These are phyloP conservation scores for Hyalella azteca DNA, from an alignment of 2,888 invertebrate genomes.

Conservation along the genomic window DNA sequence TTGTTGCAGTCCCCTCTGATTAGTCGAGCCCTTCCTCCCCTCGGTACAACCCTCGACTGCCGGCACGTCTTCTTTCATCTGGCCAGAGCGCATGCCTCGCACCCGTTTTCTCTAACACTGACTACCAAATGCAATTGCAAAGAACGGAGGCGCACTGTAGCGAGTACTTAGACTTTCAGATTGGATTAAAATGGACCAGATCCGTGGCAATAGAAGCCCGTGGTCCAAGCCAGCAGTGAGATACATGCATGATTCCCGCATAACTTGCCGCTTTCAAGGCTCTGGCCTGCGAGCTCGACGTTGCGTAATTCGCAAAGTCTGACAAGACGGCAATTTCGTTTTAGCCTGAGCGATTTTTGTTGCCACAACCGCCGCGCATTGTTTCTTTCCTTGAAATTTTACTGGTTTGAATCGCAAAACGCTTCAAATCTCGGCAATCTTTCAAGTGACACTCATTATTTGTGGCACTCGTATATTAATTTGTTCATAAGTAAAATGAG, in stretches of 20 bases:
- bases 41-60: neutral
- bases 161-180: conserved; percentile 36
- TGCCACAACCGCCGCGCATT: too few species aligned
- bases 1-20: too few species aligned
- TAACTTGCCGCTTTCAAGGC: conserved; percentile 26
- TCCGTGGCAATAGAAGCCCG: conserved; percentile 3
- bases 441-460: too few species aligned
- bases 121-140: conserved; percentile 19
- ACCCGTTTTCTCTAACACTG: conserved; percentile 13
- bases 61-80: neutral
- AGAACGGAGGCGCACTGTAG: conserved; percentile 32
- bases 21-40: neutral
- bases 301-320: neutral
- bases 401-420: too few species aligned
- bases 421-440: too few species aligned
- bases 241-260: conserved; percentile 35
- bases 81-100: conserved; percentile 13
- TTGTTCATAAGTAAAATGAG: too few species aligned
- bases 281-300: neutral
- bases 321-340: conserved; percentile 1
- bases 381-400: too few species aligned
- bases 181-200: conserved; percentile 35
- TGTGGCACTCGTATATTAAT: too few species aligned
- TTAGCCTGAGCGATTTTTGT: too few species aligned
- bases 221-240: conserved; percentile 21